Base-by-base conservation (phyloP, 2,113 vertebrate genomes). In the Pseudopodoces humilis region DNA sequence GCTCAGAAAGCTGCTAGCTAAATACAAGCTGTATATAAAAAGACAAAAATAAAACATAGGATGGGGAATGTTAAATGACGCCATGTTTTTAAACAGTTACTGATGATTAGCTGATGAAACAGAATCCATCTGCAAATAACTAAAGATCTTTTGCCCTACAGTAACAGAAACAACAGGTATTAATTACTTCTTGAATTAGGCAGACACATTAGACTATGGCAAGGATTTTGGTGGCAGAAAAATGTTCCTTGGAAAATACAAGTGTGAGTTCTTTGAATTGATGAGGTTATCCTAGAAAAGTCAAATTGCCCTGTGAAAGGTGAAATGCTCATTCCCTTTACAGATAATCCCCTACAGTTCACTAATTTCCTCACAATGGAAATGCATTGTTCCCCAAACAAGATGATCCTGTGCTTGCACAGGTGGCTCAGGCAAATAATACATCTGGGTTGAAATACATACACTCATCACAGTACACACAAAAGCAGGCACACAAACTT, bases 181-280 rank as follows among this genome's bases (percentile, higher is more conserved):
- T 74, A 55, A 74, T 62, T 78, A 49, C 31, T 70, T 58, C 12
- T 28, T 4, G 2, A 92, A 55, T 43, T 55, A 46, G 20, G 44
- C 25, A 85, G 62, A 67, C 23, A 59, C 10, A 31, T 16, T 67
- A 64, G 13, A 58, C 27, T 19, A 50, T 3, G 10, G 21, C 44
- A 82, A 74, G 12, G 35, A 75, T 90, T 83, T 83, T 4, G 8
- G 6, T 3, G 12, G 15, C 49, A 85, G 63, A 58, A 88, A 80
- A 33, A 43, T 5, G 7, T 6, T 59, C 21, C 16, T 27, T 59
- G 21, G 50, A 65, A 92, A 60, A 59, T 0, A 0, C 10, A 60
- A 47, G 24, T 49, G 28, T 83, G 58, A 58, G 21, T 12, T 72
- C 18, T 60, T 18, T 23, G 13, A 88, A 58, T 58, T 55, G 77